Evolutionary conservation across 2,888 invertebrate genomes (phyloP), one percentile per base, ranked within the genome.

Genomic region (Lamellibrachia columna): DNA sequence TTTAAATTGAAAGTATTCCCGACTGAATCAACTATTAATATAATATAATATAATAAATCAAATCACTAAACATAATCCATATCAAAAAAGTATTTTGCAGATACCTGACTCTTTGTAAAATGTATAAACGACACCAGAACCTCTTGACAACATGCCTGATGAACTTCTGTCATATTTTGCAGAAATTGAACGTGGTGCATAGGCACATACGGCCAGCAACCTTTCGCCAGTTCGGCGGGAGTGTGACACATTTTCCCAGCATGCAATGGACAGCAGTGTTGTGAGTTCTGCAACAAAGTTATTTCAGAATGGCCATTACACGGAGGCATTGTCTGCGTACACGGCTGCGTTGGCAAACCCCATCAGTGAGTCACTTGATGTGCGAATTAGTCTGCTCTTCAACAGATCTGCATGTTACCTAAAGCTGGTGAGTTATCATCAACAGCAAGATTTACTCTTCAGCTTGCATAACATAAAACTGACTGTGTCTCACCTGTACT

Each of bases 361-460:
- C n/a, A n/a, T 75, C 75, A 22, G 75, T 75, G 75, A 22, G 75
- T n/a, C 75, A 75, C 75, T 75, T 75, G 75, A 75, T 22, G 22
- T 75, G 75, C 75, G 91, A 92, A 92, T 93, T 53, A 90, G 90
- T 52, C 91, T 94, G 40, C 92, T 93, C 53, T 93, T 93, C 91
- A 94, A 93, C 92, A 92, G 94, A 40, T 93, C 94, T 60, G 92
- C 93, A 53, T 93, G 93, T 90, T 58, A 93, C 90, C 91, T 93
- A 15, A 93, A 93, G 91, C 92, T 93, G 93, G 93, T 93, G 15
- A 92, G 93, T 93, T 15, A 75, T n/a, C 22, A 15, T 75, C 6
- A 2, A 75, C 7, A 55, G 55, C n/a, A 22, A 22, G 6, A 22
- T 75, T 75, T 75, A 75, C 75, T 75, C 15, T 75, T 75, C 22